Conservation (phyloP, 2,113 vertebrate genomes). For the Aplodontia rufa region DNA sequence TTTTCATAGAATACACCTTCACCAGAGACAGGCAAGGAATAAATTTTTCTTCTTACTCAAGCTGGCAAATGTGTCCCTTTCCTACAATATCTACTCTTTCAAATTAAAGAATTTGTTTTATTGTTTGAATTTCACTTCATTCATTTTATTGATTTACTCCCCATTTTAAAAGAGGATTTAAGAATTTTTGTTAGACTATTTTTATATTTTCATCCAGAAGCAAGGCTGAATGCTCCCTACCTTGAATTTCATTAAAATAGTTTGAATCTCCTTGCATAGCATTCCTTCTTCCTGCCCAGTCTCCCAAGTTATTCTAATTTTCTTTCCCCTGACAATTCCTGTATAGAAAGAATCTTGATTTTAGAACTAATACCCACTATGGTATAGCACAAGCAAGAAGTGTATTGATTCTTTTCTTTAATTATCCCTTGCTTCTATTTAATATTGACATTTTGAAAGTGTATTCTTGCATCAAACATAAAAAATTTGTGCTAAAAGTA, state of each 20-base stretch:
- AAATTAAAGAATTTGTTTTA: not conserved
- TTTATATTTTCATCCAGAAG: constrained; percentile 65
- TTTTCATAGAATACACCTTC: constrained; percentile 63
- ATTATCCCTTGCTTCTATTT: constrained; percentile 4
- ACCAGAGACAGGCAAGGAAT: constrained; percentile 69
- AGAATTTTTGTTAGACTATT: constrained; percentile 61
- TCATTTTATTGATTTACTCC: not conserved
- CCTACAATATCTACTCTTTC: constrained; percentile 29
- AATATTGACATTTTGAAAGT: not conserved
- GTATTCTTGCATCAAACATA: not conserved
- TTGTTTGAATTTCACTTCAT: not conserved
- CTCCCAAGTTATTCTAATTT: not conserved
- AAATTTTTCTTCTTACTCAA: constrained; percentile 58
- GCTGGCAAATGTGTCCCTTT: constrained; percentile 50
- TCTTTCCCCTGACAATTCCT: not conserved
- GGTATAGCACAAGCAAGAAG: not conserved
- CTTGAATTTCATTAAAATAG: constrained; percentile 7
- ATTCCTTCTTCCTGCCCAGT: not conserved
- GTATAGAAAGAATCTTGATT: not conserved
- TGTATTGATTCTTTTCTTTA: not conserved
- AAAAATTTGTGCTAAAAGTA: not conserved
- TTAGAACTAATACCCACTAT: not conserved
- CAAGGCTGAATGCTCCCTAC: constrained; percentile 51
- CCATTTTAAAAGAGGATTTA: not conserved
- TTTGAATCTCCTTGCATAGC: not conserved